Evolutionary conservation across 2,113 vertebrate species (phyloP), one percentile per base, ranked within the genome.

Genomic region (Murina feae): DNA sequence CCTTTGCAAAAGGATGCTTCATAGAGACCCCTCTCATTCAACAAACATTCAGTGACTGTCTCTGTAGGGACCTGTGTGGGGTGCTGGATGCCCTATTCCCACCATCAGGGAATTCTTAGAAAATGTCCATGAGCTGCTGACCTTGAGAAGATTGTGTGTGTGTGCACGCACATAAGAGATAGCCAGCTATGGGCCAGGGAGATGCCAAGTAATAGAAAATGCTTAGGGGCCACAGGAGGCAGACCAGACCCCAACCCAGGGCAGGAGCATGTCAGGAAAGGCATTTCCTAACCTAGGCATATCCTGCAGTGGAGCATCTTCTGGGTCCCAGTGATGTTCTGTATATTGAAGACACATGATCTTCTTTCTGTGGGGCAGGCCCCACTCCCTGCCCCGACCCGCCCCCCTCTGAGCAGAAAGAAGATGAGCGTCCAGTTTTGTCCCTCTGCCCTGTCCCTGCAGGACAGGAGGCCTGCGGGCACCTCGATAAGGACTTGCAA

Each of bases 371-470:
- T 5, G 10, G 32, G n/a, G 13, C 51, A 89, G 42, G 42, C 18
- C 69, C 63, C 5, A 0, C 69, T 5, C 39, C 60, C 66, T 23
- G 42, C 20, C 10, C 21, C 60, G 10, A 9, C 28, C 18, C 20
- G 49, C 23, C 55, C 16, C 11, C 1, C n/a, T 53, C 44, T 72
- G 35, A 49, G 58, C 42, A n/a, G 72, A 28, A 13, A 82, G 35
- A 18, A 63, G 30, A 30, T 51, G 53, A 53, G 17, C 39, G 10
- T 51, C 30, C 23, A 5, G 1, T 30, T 30, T 0, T 0, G 37
- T 65, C 76, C 60, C 0, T 0, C 0, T 84, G 49, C 47, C 51
- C 28, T 5, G 0, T 30, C 32, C 17, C 39, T 58, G 53, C 37
- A 0, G 8, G 39, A 14, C 10, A 58, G 63, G 28, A 84, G 49